Evolutionary conservation across 30 jellyfish, hydroid and myxozoan species (phyloP), one percentile per base, ranked within the genome.

Genomic region (Hydractinia echinata): DNA sequence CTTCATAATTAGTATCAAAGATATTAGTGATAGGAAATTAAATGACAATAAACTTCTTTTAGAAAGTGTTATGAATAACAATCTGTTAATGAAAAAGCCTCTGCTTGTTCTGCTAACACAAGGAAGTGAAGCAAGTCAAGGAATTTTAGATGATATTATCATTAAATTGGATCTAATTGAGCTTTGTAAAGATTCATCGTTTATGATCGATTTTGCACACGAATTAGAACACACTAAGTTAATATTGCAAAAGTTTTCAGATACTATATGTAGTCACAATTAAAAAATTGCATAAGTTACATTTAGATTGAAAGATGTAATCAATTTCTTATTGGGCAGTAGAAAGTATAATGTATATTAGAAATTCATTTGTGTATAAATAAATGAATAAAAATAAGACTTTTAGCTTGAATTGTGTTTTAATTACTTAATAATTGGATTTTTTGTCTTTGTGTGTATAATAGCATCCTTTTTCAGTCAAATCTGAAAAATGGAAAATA

Each of bases 1-100:
- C 49, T 80, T 50, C 64, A 67, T 80, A 50, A 61, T 80, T 61
- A 84, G 67, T 80, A 72, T 66, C 83, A 80, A 14, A n/a, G 49
- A 39, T 62, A 4, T 61, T 19, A 8, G 15, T 48, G 19, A 44
- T 51, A 64, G 8, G 39, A 60, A 60, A 14, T 11, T 61, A 30
- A 51, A 61, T 10, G 53, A 48, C 10, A 10, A 39, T 48, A 66
- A 66, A 61, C 61, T 10, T 10, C 49, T 30, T 51, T 49, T 62
- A 4, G 19, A 80, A 5, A 51, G 61, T 30, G 19, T 80, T 5
- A 30, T 61, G 84, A 61, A 48, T 30, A 48, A 80, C 16, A 9
- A 11, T 10, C 49, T 61, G 44, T 16, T 80, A 19, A 30, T 30
- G 10, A 39, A 60, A 20, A 80, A 61, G 6, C 87, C 87, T 7